These are phyloP conservation scores for Caranx melampygus DNA, from an alignment of 2,113 vertebrate species.

Conservation along the genomic window DNA sequence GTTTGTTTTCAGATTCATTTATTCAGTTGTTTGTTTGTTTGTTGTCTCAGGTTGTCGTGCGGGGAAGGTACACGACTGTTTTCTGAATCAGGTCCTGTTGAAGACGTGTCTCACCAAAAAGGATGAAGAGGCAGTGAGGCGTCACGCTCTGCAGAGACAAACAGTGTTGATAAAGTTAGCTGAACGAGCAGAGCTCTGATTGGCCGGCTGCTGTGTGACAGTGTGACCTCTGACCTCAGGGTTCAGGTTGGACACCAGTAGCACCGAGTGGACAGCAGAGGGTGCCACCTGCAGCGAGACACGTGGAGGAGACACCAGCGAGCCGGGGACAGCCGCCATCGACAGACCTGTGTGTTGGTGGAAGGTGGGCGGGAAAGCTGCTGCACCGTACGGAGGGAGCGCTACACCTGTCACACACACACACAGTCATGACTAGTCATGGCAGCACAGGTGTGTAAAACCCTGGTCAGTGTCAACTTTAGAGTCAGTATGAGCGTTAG, in stretches of 20 bases:
- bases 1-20: no score
- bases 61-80: no score
- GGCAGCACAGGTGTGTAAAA: no score
- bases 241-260: constrained; percentile 73
- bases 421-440: neutral
- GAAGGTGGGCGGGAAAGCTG: constrained; percentile 62
- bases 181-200: neutral
- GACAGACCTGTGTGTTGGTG: constrained; percentile 67
- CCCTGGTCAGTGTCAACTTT: no score
- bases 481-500: no score
- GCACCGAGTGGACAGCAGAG: constrained; percentile 58
- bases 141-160: constrained; percentile 60
- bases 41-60: no score
- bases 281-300: constrained; percentile 63
- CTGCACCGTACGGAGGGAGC: constrained; percentile 59
- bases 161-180: neutral
- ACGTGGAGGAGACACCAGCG: constrained; percentile 55
- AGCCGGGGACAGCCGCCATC: constrained; percentile 47
- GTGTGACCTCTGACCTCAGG: constrained; percentile 68
- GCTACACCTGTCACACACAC: constrained; percentile 64
- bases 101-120: constrained; percentile 57
- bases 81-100: no score
- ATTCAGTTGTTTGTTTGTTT: no score
- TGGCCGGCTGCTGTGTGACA: neutral
- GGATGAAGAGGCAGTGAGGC: constrained; percentile 70